Conservation (phyloP, 2,113 vertebrate species). For the Polypterus senegalus region DNA sequence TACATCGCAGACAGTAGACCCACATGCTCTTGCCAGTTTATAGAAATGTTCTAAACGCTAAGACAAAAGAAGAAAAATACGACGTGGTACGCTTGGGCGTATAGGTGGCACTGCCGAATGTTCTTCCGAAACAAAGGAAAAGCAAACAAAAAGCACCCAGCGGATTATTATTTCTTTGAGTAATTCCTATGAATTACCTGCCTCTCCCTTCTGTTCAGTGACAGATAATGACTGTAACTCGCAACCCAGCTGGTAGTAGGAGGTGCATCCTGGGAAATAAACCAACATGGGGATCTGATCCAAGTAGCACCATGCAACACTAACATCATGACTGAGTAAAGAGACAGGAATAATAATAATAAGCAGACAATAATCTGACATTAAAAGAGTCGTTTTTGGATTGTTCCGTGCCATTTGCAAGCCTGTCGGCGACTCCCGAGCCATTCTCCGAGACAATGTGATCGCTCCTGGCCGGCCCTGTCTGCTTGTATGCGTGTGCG, state of each 20-base stretch:
- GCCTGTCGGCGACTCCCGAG: constrained; percentile 10
- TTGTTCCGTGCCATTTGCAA: constrained; percentile 14
- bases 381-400: constrained; percentile 13
- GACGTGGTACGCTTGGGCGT: too few relatives aligned
- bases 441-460: constrained; percentile 22
- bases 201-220: constrained; percentile 9
- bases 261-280: constrained; percentile 66
- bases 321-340: constrained; percentile 22
- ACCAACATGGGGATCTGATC: constrained; percentile 57
- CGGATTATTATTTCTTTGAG: too few relatives aligned
- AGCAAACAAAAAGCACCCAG: too few relatives aligned
- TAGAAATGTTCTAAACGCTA: too few relatives aligned
- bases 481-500: constrained; percentile 41
- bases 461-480: constrained; percentile 25
- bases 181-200: constrained; percentile 11
- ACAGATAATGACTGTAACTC: constrained; percentile 25
- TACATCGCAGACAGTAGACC: too few relatives aligned
- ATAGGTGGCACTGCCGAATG: too few relatives aligned
- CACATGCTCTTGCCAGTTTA: too few relatives aligned
- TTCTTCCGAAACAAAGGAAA: too few relatives aligned
- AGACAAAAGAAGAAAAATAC: too few relatives aligned
- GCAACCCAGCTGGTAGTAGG: constrained; percentile 28
- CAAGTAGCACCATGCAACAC: constrained; percentile 31
- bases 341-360: constrained; percentile 24
- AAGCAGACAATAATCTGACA: constrained; percentile 17